Percentiles rank a stretch among this genome's conserved stretches.
These are phyloP conservation scores for Alaudala cheleensis DNA, from an alignment of 2,113 vertebrate species.

Conservation along the genomic window DNA sequence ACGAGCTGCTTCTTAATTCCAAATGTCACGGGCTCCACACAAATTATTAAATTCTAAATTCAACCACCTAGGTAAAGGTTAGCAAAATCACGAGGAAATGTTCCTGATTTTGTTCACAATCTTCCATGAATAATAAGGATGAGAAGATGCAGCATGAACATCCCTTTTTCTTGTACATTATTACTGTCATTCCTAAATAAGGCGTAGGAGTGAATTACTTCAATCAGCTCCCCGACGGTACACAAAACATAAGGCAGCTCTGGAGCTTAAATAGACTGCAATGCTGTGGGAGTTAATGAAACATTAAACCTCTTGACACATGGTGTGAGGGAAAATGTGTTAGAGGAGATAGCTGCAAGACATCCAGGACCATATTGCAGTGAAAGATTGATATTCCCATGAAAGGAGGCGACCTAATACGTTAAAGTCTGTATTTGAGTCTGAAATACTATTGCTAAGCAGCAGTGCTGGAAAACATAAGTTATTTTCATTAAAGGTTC, in stretches of 20 bases:
- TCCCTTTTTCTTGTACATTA: background rate
- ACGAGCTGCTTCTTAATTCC: background rate
- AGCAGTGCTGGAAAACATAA: conserved; percentile 33
- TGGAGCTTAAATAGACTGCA: conserved; percentile 55
- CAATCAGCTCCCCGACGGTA: conserved; percentile 27
- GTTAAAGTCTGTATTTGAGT: conserved; percentile 51
- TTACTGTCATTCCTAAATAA: conserved; percentile 52
- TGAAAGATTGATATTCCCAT: conserved; percentile 53
- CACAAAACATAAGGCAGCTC: conserved; percentile 62
- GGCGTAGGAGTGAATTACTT: conserved; percentile 47
- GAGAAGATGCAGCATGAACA: background rate
- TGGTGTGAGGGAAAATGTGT: conserved; percentile 52
- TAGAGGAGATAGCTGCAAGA: conserved; percentile 66
- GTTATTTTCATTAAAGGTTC: conserved; percentile 54
- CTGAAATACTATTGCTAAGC: conserved; percentile 52
- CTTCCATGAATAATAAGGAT: background rate
- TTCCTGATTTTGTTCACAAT: background rate
- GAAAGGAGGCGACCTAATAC: conserved; percentile 54
- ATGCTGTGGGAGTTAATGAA: conserved; percentile 62
- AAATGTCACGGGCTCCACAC: background rate
- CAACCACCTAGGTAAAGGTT: background rate
- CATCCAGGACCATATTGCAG: conserved; percentile 56
- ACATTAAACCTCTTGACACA: conserved; percentile 68
- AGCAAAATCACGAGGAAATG: background rate
- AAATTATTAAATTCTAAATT: conserved; percentile 9